A percentile compares a stretch with the other conserved stretches of the same genome.
Conservation (phyloP, 1,140 invertebrate species). For the Heliconius hermathena region DNA sequence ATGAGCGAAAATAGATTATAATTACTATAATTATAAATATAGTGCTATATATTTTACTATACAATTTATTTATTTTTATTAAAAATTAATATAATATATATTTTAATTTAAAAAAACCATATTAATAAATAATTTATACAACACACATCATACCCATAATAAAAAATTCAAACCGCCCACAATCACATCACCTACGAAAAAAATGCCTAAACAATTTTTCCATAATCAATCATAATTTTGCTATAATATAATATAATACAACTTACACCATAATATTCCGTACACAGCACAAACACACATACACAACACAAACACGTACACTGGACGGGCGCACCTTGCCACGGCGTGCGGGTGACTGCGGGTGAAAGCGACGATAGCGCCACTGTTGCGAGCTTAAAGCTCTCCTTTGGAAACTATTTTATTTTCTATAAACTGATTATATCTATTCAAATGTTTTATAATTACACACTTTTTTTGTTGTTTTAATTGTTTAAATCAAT, state of each 20-base stretch:
- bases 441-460: neutral
- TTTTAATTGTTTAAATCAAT: neutral
- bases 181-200: neutral
- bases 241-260: constrained; percentile 16
- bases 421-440: neutral
- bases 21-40: too few relatives aligned
- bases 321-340: constrained; percentile 26
- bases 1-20: too few relatives aligned
- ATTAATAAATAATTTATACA: neutral
- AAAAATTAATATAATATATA: neutral
- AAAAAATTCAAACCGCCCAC: neutral
- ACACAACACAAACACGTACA: constrained; percentile 30
- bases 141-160: neutral
- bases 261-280: constrained; percentile 36
- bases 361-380: constrained; percentile 33
- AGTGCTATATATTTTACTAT: too few relatives aligned
- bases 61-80: neutral
- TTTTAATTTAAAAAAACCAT: neutral
- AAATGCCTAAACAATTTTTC: neutral
- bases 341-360: constrained; percentile 39
- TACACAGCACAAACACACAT: constrained; percentile 39
- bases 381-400: constrained; percentile 16
- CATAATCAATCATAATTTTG: constrained; percentile 5
- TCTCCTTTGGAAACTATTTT: constrained; percentile 3
- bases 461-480: neutral